Base-by-base conservation (phyloP, 2,113 vertebrate genomes). In the Chionomys nivalis region DNA sequence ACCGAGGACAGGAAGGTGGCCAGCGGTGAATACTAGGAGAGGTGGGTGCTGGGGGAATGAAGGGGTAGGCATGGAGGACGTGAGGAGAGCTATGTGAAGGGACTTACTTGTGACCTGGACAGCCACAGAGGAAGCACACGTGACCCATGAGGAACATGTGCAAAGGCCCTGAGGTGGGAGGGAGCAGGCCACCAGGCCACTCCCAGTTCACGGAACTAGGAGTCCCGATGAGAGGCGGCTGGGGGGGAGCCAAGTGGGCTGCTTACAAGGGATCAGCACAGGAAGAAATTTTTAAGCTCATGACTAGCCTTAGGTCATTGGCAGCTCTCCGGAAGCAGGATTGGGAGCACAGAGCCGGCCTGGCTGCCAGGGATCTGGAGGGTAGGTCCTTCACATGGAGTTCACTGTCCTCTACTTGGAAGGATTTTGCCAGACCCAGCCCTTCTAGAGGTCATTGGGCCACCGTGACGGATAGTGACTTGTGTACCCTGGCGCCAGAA, bases 41-140 rank as follows among this genome's bases (percentile, higher is more conserved):
- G 0, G 2, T 70, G 33, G 31, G 7, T 0, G 0, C 63, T 89
- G 42, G 33, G 49, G 33, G 55, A 26, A 23, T 1, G 19, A 31
- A 2, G 16, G 36, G 31, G 23, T 16, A 36, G 86, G 68, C 16
- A 3, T 13, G 31, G 68, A 1, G 76, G 36, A 36, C 0, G 49
- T 1, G 17, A 4, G 14, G 12, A 65, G 14, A 7, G 17, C 24
- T 7, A 7, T 10, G 42, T 6, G 31, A 11, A 55, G 63, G 39
- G 19, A 24, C 17, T 16, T 58, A 36, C 3, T 55, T 12, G 13
- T 23, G 58, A 24, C 23, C 39, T 36, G 61, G 21, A 24, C 36
- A 61, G 52, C 36, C 55, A 14, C 49, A 61, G 36, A 31, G 3
- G 66, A 81, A 81, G 78, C 68, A 44, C 81, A 76, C 68, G 33